Evolutionary conservation across 1,140 invertebrate species (phyloP), one percentile per base, ranked within the genome.

Genomic region (Drosophila burlai): DNA sequence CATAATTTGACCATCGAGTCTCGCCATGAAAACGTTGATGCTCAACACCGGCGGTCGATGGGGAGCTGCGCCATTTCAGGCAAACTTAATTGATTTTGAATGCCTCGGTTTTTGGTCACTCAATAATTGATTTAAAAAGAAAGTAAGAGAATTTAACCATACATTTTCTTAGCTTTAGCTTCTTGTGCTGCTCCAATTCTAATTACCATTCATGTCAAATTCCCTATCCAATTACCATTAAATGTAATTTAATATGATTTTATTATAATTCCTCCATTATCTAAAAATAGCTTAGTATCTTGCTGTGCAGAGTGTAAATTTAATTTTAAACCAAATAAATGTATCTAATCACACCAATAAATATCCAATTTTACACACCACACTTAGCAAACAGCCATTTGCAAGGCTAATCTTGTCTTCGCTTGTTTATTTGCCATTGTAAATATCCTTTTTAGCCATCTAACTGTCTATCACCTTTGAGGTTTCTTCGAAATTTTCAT

Each of bases 1-100:
- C 73, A 89, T 87, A 81, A 80, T 61, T 83, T 75, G 57, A 47
- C 46, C 72, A 76, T 69, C 61, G 46, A 36, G 54, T 50, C 1
- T 10, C 21, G 45, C 21, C 21, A 31, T 3, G 4, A 36, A 62
- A 54, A 71, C 38, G 21, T 21, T 54, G 21, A 11, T 46, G 10
- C 31, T 29, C 15, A 26, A 10, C 29, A 31, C n/a, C 15, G 7
- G 15, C n/a, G 15, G 24, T 26, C 7, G 36, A 13, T 34, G 15
- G 15, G 18, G 11, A 61, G 42, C 21, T 21, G n/a, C 13, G 40
- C 18, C 62, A 31, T 10, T 68, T 45, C 47, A 11, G 4, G 11
- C 59, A 29, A 29, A 66, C 24, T 49, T 15, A 54, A 75, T 64
- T 64, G 72, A 75, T 75, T 75, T 21, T 38, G 52, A 38, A 55